These are phyloP conservation scores for Caradrina kadenii DNA, from an alignment of 2,888 invertebrate genomes.

Conservation along the genomic window DNA sequence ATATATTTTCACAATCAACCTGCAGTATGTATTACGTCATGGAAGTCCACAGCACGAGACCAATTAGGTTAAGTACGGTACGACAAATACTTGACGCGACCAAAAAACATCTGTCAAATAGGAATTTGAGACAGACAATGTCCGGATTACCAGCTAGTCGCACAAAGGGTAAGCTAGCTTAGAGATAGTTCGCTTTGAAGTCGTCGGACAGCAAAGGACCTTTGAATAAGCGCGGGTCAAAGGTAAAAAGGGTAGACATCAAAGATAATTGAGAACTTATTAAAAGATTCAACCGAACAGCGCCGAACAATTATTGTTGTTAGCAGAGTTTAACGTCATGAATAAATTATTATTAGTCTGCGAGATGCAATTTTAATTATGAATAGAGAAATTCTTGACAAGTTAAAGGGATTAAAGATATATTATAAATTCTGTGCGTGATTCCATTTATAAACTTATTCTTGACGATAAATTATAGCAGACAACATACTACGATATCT, in stretches of 20 bases:
- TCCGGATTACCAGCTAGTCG: slow-evolving; percentile 63
- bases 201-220: slow-evolving; percentile 73
- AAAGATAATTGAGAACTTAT: slow-evolving; percentile 84
- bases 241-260: slow-evolving; percentile 84
- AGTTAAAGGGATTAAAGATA: slow-evolving; percentile 17
- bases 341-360: slow-evolving; percentile 41
- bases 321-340: slow-evolving; percentile 24
- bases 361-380: slow-evolving; percentile 42
- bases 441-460: slow-evolving; percentile 6
- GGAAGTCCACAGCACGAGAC: slow-evolving; percentile 22
- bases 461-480: slow-evolving; percentile 21
- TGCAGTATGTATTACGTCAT: slow-evolving; percentile 18
- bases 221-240: slow-evolving; percentile 81
- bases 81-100: slow-evolving; percentile 46
- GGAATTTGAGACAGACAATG: slow-evolving; percentile 53
- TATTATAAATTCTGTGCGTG: slow-evolving; percentile 11
- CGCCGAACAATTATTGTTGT: slow-evolving; percentile 44
- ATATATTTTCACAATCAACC: slow-evolving; percentile 11
- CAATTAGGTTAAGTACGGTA: slow-evolving; percentile 53
- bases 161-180: slow-evolving; percentile 73
- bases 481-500: slow-evolving; percentile 54
- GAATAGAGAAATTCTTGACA: slow-evolving; percentile 15
- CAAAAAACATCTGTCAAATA: slow-evolving; percentile 55
- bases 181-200: slow-evolving; percentile 84
- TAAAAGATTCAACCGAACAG: slow-evolving; percentile 73